Evolutionary conservation across 2,797 vertebrate genomes (phyloP).

Genomic region (Sebastolobus altivelis): DNA sequence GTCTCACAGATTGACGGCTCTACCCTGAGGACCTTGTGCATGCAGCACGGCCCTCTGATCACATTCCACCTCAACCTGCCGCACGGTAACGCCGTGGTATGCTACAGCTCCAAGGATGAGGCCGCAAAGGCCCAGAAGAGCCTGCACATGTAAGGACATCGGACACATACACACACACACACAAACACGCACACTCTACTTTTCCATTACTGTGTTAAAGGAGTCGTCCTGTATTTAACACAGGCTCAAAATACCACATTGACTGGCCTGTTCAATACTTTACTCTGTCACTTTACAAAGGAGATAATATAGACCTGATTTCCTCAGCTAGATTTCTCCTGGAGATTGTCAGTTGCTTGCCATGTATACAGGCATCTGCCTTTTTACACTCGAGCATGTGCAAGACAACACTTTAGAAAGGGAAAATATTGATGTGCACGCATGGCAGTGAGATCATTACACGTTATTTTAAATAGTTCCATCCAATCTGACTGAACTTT

Average conservation of each 20-base stretch:
- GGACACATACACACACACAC: not conserved
- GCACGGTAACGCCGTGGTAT: constrained; percentile 97
- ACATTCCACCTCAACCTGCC: constrained; percentile 99
- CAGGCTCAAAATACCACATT: not conserved
- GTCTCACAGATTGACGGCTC: constrained; percentile 94
- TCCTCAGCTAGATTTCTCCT: not conserved
- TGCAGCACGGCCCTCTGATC: constrained; percentile 97
- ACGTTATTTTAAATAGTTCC: not conserved
- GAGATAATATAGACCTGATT: not conserved
- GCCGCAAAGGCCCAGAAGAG: constrained; percentile 99
- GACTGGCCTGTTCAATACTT: not conserved
- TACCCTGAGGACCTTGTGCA: constrained; percentile 95
- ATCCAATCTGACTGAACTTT: not conserved
- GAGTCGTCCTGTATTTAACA: not conserved
- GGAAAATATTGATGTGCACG: not conserved
- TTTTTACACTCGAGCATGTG: not conserved
- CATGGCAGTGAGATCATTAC: not conserved
- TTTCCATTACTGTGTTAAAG: not conserved
- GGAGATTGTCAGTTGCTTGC: not conserved
- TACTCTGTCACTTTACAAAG: not conserved
- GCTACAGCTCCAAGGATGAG: constrained; percentile 99
- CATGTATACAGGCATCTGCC: too few relatives aligned
- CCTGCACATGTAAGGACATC: constrained; percentile 93
- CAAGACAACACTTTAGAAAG: not conserved
- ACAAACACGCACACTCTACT: not conserved